These are phyloP conservation scores for Castor canadensis DNA, from an alignment of 2,113 vertebrate species.

Conservation along the genomic window DNA sequence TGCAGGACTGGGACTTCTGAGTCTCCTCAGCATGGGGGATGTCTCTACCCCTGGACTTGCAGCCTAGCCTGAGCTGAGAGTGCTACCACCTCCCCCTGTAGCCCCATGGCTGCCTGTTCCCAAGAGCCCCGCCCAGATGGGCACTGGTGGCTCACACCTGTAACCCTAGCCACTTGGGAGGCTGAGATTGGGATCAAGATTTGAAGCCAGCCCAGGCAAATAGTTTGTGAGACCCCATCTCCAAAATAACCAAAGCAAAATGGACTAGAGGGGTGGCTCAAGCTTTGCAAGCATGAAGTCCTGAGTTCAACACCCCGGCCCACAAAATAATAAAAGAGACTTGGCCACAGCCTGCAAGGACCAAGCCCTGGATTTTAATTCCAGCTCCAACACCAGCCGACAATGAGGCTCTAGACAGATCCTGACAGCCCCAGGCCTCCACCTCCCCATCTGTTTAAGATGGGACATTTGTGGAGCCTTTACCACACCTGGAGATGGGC, in stretches of 20 bases:
- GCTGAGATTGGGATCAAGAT: too few relatives aligned
- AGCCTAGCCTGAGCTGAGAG: neutral
- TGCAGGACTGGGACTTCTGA: neutral
- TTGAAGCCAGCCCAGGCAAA: too few relatives aligned
- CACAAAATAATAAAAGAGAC: too few relatives aligned
- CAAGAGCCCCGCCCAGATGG: too few relatives aligned
- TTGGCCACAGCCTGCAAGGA: neutral
- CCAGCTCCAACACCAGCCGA: neutral
- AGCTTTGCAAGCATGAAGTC: too few relatives aligned
- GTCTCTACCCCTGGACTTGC: neutral
- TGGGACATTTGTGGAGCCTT: neutral
- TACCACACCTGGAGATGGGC: fast-evolving
- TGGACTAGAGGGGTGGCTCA: too few relatives aligned
- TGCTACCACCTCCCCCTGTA: neutral
- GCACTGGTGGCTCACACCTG: too few relatives aligned
- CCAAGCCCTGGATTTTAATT: neutral
- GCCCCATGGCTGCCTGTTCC: neutral
- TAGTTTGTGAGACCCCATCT: too few relatives aligned
- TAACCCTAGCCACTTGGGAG: too few relatives aligned
- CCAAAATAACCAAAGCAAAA: too few relatives aligned
- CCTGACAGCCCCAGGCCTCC: neutral
- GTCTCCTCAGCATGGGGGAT: fast-evolving
- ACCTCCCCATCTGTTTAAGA: neutral
- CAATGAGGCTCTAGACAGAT: neutral
- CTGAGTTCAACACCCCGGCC: too few relatives aligned